These are phyloP conservation scores for Falco berigora DNA, from an alignment of 2,797 vertebrate species.

Conservation along the genomic window DNA sequence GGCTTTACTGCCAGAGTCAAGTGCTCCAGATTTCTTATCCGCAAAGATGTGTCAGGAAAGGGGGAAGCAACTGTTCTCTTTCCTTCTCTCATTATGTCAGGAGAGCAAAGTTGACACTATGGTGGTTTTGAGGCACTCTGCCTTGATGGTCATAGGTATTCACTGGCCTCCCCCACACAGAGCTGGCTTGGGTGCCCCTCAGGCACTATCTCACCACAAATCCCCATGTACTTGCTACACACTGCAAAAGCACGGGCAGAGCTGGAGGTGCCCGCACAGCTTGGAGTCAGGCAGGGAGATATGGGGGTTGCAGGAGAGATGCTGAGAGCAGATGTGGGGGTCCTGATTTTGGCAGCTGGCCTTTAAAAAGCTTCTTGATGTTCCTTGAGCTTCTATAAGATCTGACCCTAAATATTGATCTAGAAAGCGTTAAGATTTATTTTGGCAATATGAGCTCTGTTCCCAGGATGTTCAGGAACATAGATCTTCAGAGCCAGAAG, in stretches of 20 bases:
- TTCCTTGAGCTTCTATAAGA: not conserved
- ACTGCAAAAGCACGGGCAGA: not conserved
- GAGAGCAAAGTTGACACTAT: not conserved
- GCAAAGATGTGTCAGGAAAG: not conserved
- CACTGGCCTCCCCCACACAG: not conserved
- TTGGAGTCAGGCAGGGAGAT: not conserved
- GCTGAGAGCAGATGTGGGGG: not conserved
- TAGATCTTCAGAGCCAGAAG: not conserved
- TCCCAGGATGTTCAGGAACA: not conserved
- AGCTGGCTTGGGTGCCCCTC: not conserved
- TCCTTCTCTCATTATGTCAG: not conserved
- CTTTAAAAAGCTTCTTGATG: not conserved
- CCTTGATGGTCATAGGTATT: not conserved
- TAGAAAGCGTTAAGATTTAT: not conserved
- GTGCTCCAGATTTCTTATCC: not conserved
- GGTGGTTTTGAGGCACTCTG: not conserved
- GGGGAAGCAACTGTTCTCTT: not conserved
- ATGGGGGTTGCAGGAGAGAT: not conserved
- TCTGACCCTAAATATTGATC: slow-evolving; percentile 6
- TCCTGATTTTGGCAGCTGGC: not conserved
- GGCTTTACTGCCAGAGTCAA: not conserved
- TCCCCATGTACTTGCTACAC: not conserved
- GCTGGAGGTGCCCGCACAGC: not conserved
- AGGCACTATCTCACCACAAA: not conserved
- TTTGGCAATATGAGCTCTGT: not conserved